These are phyloP conservation scores for Cricetomys ansorgei DNA, from an alignment of 2,113 vertebrate species.

Conservation along the genomic window DNA sequence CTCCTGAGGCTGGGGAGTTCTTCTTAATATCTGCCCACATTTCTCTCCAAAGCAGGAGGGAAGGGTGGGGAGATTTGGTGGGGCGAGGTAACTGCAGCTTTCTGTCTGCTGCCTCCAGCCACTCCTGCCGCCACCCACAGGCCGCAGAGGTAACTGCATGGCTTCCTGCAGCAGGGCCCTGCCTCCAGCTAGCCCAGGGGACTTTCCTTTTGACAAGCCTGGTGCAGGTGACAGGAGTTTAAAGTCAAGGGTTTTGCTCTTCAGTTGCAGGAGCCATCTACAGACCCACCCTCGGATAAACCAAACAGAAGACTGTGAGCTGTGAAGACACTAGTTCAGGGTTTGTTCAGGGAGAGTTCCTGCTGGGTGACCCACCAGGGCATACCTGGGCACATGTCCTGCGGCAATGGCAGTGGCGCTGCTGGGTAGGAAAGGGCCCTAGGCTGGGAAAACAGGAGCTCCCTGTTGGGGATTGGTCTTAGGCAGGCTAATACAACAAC, in stretches of 20 bases:
- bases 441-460: neutral
- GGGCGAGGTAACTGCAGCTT: neutral
- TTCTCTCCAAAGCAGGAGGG: neutral
- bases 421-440: neutral
- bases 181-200: rapidly evolving
- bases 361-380: neutral
- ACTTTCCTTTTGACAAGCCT: neutral
- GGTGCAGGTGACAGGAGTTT: neutral
- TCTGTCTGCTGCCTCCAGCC: neutral
- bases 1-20: neutral
- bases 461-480: neutral
- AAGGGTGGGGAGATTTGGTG: neutral
- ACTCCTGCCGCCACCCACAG: slow-evolving; percentile 60
- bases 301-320: rapidly evolving
- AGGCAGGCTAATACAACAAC: neutral
- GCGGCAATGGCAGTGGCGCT: neutral
- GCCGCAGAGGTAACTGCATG: neutral
- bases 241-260: neutral
- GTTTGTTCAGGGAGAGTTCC: neutral
- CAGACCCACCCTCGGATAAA: neutral
- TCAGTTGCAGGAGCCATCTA: neutral
- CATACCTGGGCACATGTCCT: neutral
- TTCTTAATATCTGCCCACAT: rapidly evolving
- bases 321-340: neutral
- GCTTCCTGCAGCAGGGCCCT: rapidly evolving